A percentile compares a stretch with the other conserved stretches of the same genome.
These are phyloP conservation scores for Neomonachus schauinslandi DNA, from an alignment of 2,113 vertebrate genomes.

Conservation along the genomic window DNA sequence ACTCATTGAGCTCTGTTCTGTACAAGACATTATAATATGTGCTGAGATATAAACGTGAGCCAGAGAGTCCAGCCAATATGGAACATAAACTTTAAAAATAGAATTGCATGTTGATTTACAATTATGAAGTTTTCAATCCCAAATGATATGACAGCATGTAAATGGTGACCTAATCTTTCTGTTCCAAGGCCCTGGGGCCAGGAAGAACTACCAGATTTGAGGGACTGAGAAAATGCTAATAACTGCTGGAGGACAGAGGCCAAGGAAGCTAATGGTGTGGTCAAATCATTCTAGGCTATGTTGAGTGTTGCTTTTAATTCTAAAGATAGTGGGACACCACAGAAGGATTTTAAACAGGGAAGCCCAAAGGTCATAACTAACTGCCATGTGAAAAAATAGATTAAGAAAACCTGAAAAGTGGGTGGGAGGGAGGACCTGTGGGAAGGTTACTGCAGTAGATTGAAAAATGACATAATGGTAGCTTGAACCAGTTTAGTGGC, in stretches of 20 bases:
- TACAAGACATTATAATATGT: neutral
- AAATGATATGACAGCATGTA: neutral
- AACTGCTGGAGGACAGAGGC: neutral
- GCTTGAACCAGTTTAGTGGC: neutral
- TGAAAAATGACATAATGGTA: neutral
- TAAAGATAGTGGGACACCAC: neutral
- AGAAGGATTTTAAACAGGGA: neutral
- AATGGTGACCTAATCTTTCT: neutral
- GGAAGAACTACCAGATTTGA: neutral
- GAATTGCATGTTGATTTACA: neutral
- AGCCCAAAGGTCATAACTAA: neutral
- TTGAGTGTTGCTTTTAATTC: conserved; percentile 17
- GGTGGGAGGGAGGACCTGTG: neutral
- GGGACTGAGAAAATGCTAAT: neutral
- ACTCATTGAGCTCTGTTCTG: neutral
- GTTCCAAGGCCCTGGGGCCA: neutral
- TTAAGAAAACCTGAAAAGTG: neutral
- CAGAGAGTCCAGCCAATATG: neutral
- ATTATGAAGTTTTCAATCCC: neutral
- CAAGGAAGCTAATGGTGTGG: neutral
- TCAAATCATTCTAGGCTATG: neutral
- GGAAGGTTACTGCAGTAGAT: neutral
- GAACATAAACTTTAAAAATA: neutral
- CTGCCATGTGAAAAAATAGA: neutral
- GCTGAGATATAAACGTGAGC: neutral